Percentiles rank a stretch among this genome's conserved stretches.
Evolutionary conservation across 1,140 invertebrate genomes (phyloP).

Genomic region (Micrasema minimum): DNA sequence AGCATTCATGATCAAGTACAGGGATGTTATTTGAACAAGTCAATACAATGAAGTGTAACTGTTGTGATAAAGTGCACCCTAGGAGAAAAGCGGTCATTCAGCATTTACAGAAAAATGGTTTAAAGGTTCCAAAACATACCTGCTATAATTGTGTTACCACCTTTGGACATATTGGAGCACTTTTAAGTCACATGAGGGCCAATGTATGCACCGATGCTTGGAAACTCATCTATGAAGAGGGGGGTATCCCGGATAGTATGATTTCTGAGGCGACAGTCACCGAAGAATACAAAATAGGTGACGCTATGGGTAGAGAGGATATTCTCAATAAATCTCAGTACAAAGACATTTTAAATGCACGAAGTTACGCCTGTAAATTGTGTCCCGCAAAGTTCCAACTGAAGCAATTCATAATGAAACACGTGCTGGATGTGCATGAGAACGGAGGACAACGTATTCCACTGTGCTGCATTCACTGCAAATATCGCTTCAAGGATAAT

Average conservation of each 20-base stretch:
- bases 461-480: conserved; percentile 62
- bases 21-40: conserved; percentile 65
- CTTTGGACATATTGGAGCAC: conserved; percentile 65
- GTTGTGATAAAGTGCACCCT: conserved; percentile 63
- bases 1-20: conserved; percentile 63
- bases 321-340: conserved; percentile 59
- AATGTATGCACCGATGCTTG: conserved; percentile 64
- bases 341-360: conserved; percentile 65
- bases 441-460: conserved; percentile 61
- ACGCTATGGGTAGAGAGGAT: conserved; percentile 25
- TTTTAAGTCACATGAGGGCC: conserved; percentile 66
- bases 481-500: conserved; percentile 62
- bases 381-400: conserved; percentile 66
- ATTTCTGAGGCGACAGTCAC: conserved; percentile 58
- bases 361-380: conserved; percentile 64
- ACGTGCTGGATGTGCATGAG: conserved; percentile 65
- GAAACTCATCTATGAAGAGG: conserved; percentile 66
- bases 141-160: conserved; percentile 71
- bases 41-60: conserved; percentile 64
- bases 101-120: conserved; percentile 66
- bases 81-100: conserved; percentile 65
- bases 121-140: conserved; percentile 67
- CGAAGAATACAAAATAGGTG: conserved; percentile 29
- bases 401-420: conserved; percentile 67
- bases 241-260: conserved; percentile 63